A percentile compares a stretch with the other conserved stretches of the same genome.
Evolutionary conservation across 2,888 invertebrate species (phyloP).

Genomic region (Drosophila anceps): DNA sequence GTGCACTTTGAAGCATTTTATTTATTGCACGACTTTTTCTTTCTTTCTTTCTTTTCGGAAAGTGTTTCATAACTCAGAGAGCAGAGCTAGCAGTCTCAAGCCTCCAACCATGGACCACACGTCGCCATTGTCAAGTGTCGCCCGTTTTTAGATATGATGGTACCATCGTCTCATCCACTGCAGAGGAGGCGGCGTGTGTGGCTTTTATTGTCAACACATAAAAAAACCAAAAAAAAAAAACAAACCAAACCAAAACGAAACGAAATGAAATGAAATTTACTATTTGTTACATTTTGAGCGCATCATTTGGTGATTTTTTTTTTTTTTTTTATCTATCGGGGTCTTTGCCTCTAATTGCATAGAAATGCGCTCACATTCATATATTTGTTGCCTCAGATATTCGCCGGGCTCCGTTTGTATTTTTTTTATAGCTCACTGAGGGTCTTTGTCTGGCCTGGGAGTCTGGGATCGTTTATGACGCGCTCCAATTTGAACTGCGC

Average conservation of each 20-base stretch:
- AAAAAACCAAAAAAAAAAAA: constrained; percentile 42
- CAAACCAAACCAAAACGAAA: constrained; percentile 13
- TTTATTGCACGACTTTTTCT: constrained; percentile 76
- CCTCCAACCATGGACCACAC: constrained; percentile 65
- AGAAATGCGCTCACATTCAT: constrained; percentile 51
- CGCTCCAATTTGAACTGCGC: constrained; percentile 21
- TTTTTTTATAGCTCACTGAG: constrained; percentile 45
- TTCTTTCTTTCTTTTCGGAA: constrained; percentile 39
- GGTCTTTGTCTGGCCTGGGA: constrained; percentile 31
- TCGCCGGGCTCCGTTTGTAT: constrained; percentile 17
- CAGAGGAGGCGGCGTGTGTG: constrained; percentile 59
- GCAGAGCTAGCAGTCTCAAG: constrained; percentile 29
- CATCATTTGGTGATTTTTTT: constrained; percentile 47
- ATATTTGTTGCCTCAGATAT: constrained; percentile 20
- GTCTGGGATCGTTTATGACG: constrained; percentile 19
- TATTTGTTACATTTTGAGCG: constrained; percentile 72
- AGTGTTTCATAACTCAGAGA: constrained; percentile 64
- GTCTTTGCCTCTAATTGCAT: constrained; percentile 70
- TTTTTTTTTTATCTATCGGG: constrained; percentile 51
- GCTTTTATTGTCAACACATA: constrained; percentile 71
- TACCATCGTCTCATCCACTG: constrained; percentile 40
- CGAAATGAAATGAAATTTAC: constrained; percentile 58
- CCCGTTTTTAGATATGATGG: constrained; percentile 69
- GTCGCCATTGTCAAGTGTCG: constrained; percentile 75
- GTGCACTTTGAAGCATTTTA: constrained; percentile 80